Percentiles rank a stretch among this genome's conserved stretches.
phyloP scores from a whole-genome alignment of 2,797 vertebrate species.

The Gymnocypris eckloni region DNA sequence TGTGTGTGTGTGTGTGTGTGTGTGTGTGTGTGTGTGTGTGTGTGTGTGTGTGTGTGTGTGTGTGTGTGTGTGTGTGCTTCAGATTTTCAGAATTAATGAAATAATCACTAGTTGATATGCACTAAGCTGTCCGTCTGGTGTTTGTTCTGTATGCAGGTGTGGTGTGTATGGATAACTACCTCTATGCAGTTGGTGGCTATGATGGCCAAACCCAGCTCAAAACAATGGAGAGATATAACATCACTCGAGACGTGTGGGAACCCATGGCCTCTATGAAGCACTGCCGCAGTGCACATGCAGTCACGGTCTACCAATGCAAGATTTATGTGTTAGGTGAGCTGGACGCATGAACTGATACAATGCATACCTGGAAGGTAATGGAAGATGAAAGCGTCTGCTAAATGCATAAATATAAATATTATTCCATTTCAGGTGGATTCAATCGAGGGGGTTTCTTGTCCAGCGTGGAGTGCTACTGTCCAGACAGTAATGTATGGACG shows the following conservation, averaged over 20 bases:
- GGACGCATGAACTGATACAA: not conserved
- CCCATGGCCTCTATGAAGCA: constrained; percentile 77
- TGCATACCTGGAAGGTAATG: not conserved
- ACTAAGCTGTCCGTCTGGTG: not conserved
- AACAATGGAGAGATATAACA: constrained; percentile 80
- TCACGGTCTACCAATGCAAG: constrained; percentile 75
- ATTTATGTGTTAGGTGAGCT: constrained; percentile 80
- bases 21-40: no score
- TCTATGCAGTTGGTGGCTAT: constrained; percentile 83
- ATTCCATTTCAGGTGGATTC: constrained; percentile 78
- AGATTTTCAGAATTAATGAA: not conserved
- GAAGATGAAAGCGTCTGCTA: not conserved
- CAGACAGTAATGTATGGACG: constrained; percentile 78
- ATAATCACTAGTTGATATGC: not conserved
- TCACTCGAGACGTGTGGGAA: constrained; percentile 77
- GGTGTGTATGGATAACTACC: constrained; percentile 75
- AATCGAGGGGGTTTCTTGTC: constrained; percentile 82
- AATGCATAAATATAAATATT: not conserved
- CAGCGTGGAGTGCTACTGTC: constrained; percentile 81
- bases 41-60: no score
- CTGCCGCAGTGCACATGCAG: constrained; percentile 81
- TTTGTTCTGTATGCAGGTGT: constrained; percentile 70
- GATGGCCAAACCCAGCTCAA: constrained; percentile 79
- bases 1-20: no score
- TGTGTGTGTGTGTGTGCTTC: no score